Conservation (phyloP, 2,888 invertebrate species). For the Apocheima hispidaria region DNA sequence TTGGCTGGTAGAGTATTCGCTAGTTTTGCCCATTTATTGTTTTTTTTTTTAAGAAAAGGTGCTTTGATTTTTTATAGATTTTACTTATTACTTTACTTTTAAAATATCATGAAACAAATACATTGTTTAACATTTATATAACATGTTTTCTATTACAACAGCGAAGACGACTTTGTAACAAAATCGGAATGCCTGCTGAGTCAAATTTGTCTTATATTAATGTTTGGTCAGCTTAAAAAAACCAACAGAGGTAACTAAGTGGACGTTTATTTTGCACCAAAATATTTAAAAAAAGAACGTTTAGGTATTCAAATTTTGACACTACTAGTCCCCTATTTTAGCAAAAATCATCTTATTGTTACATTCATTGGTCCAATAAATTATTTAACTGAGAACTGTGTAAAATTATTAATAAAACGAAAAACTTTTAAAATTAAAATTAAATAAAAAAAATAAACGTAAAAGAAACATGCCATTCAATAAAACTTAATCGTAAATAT, state of each 20-base stretch:
- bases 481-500: constrained; percentile 58
- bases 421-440: background rate
- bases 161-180: background rate
- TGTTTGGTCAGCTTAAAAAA: constrained; percentile 7
- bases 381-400: background rate
- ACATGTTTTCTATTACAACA: background rate
- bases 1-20: background rate
- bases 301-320: too few species aligned
- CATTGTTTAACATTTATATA: background rate
- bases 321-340: too few species aligned
- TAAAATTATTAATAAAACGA: background rate
- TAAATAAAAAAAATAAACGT: too few species aligned
- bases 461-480: constrained; percentile 39
- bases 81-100: background rate
- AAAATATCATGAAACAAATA: background rate
- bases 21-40: too few species aligned
- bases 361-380: too few species aligned
- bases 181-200: constrained; percentile 16
- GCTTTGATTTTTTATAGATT: too few species aligned
- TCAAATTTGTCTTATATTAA: constrained; percentile 14
- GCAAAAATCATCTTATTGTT: too few species aligned
- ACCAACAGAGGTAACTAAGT: background rate
- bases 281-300: background rate
- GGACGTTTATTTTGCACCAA: background rate
- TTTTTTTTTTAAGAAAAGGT: too few species aligned